A percentile compares a stretch with the other conserved stretches of the same genome.
Conservation (phyloP, 2,113 vertebrate species). For the Toxostoma redivivum region DNA sequence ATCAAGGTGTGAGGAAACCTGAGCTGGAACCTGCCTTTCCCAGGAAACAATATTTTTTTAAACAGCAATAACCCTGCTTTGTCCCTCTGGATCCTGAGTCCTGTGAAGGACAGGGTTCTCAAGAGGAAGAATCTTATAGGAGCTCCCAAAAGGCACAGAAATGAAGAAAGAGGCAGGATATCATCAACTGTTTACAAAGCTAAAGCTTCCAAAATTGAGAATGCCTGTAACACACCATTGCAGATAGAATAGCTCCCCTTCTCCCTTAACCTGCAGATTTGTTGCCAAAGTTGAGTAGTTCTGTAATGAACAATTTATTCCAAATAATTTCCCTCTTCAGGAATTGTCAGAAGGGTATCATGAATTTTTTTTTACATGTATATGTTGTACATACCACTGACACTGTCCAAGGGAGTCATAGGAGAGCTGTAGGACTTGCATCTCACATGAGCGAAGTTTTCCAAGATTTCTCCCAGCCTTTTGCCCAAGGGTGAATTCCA, state of each 20-base stretch:
- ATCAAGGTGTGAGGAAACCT: not conserved
- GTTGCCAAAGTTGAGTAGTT: conserved; percentile 10
- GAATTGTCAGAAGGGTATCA: not conserved
- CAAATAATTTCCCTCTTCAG: not conserved
- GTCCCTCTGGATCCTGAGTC: not conserved
- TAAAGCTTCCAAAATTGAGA: not conserved
- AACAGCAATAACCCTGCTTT: not conserved
- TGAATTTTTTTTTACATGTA: not conserved
- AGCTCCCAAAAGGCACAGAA: not conserved
- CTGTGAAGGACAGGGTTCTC: not conserved
- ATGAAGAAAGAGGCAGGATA: not conserved
- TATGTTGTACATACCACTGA: not conserved
- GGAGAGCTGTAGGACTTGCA: not conserved
- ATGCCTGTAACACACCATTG: not conserved
- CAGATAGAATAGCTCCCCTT: not conserved
- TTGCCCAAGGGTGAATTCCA: conserved; percentile 1
- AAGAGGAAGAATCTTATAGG: not conserved
- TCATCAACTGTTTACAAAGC: not conserved
- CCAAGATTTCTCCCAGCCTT: not conserved
- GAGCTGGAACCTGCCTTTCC: not conserved
- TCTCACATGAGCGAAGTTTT: not conserved
- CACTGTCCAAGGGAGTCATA: not conserved
- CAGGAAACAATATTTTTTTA: not conserved
- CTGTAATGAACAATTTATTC: conserved; percentile 44
- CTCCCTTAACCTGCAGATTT: not conserved